Percentiles rank a stretch among this genome's conserved stretches.
Evolutionary conservation across 2,888 invertebrate species (phyloP).

Genomic region (Drosophila subsilvestris): DNA sequence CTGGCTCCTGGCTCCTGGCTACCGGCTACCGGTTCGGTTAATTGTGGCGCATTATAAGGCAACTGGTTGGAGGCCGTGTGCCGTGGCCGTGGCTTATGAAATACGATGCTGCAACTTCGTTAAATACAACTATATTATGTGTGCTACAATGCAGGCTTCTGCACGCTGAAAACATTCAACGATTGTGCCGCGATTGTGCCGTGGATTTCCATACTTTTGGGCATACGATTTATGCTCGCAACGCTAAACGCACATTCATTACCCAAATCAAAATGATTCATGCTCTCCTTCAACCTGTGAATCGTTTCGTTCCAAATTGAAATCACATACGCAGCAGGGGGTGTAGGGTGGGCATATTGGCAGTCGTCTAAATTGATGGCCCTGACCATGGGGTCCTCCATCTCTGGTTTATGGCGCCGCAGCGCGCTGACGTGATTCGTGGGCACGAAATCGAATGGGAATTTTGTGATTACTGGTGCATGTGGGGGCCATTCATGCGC

Average conservation of each 20-base stretch:
- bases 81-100: slow-evolving; percentile 35
- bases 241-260: background rate
- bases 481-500: slow-evolving; percentile 38
- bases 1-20: too few relatives aligned
- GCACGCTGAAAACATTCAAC: too few relatives aligned
- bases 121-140: slow-evolving; percentile 17
- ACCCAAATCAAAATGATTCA: background rate
- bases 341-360: slow-evolving; percentile 1
- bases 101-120: slow-evolving; percentile 40
- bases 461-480: slow-evolving; percentile 36
- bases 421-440: slow-evolving; percentile 12
- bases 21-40: slow-evolving; percentile 26
- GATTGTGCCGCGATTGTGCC: too few relatives aligned
- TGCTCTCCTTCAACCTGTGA: background rate
- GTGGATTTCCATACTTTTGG: background rate
- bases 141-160: background rate
- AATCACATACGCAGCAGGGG: slow-evolving; percentile 17
- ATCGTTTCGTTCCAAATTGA: slow-evolving; percentile 5
- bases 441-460: slow-evolving; percentile 25
- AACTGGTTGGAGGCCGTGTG: slow-evolving; percentile 36
- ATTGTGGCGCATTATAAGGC: slow-evolving; percentile 39
- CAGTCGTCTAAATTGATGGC: slow-evolving; percentile 22
- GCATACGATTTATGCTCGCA: background rate
- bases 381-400: slow-evolving; percentile 29
- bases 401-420: slow-evolving; percentile 9